phyloP scores from a whole-genome alignment of 2,113 vertebrate genomes.

The Oostethus manadensis region DNA sequence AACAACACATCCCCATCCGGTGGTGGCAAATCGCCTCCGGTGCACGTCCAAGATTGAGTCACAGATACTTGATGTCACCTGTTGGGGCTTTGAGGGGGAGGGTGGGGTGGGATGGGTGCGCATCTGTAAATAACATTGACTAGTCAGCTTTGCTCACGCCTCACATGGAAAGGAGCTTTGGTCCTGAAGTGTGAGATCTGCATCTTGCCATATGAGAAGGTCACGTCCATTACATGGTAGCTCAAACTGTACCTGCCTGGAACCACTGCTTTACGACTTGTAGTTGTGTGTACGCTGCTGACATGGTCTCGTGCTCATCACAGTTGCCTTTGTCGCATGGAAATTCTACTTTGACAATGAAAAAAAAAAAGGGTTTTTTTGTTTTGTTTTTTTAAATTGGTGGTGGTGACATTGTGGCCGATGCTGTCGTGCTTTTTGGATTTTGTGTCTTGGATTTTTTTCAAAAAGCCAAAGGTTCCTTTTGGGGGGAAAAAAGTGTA shows the following conservation, averaged over 20 bases:
- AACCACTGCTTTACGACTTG: conserved; percentile 22
- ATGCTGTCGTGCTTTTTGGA: conserved; percentile 40
- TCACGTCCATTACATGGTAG: conserved; percentile 20
- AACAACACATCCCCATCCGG: conserved; percentile 51
- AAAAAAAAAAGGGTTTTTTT: neutral
- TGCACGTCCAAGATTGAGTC: conserved; percentile 53
- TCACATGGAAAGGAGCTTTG: conserved; percentile 26
- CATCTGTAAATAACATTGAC: conserved; percentile 60
- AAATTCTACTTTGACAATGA: conserved; percentile 36
- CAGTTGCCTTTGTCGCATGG: conserved; percentile 75
- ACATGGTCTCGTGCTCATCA: conserved; percentile 53
- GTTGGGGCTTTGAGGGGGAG: neutral
- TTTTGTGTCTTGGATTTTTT: conserved; percentile 44
- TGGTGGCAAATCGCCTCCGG: conserved; percentile 62
- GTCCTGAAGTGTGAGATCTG: neutral
- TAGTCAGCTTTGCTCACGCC: conserved; percentile 27
- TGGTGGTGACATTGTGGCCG: conserved; percentile 41
- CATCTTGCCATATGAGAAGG: conserved; percentile 19
- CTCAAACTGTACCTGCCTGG: conserved; percentile 1
- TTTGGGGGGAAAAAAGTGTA: conserved; percentile 36
- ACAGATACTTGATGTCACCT: conserved; percentile 69
- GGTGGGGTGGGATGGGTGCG: no score
- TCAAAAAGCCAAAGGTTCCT: conserved; percentile 69
- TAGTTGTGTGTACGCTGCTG: conserved; percentile 4
- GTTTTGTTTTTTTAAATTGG: conserved; percentile 37